phyloP scores from a whole-genome alignment of 1,140 invertebrate genomes.

The Adelges cooleyi region DNA sequence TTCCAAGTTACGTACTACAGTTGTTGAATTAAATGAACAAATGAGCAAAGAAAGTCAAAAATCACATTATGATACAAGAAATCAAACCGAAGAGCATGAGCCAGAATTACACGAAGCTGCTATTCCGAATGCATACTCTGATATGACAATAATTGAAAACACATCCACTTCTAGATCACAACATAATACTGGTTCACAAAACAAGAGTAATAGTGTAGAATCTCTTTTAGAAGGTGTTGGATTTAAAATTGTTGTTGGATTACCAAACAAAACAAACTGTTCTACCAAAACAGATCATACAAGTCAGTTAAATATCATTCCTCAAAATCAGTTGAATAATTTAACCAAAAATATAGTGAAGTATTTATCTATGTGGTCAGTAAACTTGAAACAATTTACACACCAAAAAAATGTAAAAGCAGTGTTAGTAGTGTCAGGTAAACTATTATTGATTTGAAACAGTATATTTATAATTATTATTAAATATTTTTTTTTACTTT shows the following conservation, averaged over 20 bases:
- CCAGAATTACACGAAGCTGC: not conserved
- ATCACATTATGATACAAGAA: not conserved
- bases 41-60: not conserved
- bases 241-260: constrained; percentile 21
- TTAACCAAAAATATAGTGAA: not conserved
- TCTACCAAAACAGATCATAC: not conserved
- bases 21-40: not conserved
- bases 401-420: not conserved
- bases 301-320: not conserved
- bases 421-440: constrained; percentile 4
- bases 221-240: constrained; percentile 3
- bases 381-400: not conserved
- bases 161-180: not conserved
- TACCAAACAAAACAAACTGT: not conserved
- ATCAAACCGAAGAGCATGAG: too few species aligned
- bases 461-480: too few species aligned
- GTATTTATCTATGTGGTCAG: not conserved
- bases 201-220: not conserved
- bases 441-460: not conserved
- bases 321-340: not conserved
- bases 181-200: not conserved
- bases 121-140: not conserved
- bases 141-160: constrained; percentile 8
- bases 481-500: not conserved
- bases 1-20: not conserved